Evolutionary conservation across 2,113 vertebrate genomes (phyloP), one percentile per base, ranked within the genome.

Genomic region (Cygnus atratus): DNA sequence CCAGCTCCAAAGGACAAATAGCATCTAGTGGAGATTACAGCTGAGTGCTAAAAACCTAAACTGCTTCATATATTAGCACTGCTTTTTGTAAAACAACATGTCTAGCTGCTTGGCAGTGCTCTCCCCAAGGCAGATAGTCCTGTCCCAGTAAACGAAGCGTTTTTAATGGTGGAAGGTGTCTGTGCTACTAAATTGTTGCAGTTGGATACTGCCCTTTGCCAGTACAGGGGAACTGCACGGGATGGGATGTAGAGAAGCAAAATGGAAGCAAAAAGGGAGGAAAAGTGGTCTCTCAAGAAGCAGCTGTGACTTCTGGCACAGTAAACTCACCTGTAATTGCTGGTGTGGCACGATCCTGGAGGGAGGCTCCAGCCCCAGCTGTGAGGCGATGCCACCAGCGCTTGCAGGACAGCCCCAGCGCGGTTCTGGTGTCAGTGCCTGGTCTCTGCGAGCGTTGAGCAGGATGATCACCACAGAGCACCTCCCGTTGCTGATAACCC

Each of bases 1-100:
- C 85, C 94, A 88, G 59, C 62, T 94, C 72, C 92, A 54, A 72
- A 97, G 89, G 92, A 97, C 86, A 93, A 92, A 94, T 9, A 61
- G 58, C 54, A 15, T 28, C 28, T 84, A 65, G 57, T 63, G 54
- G 83, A 77, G 88, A 87, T 93, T 65, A 44, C 59, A 82, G 68
- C 2, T 28, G 75, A 84, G 55, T 19, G 41, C 41, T 13, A 86
- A 79, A 91, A 88, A 33, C 28, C 67, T 37, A 28, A 89, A 63
- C 8, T 26, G 57, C 65, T 95, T 83, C 46, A 15, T 58, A 70
- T 68, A 84, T 88, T 58, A 89, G 63, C 48, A 48, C 33, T 57
- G 4, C 68, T 84, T 93, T 94, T 90, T 26, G 43, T 68, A 18
- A 71, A 92, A 48, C 13, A 76, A n/a, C 44, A 21, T 2, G 14